phyloP scores from a whole-genome alignment of 2,797 vertebrate species.

The Crenichthys baileyi region DNA sequence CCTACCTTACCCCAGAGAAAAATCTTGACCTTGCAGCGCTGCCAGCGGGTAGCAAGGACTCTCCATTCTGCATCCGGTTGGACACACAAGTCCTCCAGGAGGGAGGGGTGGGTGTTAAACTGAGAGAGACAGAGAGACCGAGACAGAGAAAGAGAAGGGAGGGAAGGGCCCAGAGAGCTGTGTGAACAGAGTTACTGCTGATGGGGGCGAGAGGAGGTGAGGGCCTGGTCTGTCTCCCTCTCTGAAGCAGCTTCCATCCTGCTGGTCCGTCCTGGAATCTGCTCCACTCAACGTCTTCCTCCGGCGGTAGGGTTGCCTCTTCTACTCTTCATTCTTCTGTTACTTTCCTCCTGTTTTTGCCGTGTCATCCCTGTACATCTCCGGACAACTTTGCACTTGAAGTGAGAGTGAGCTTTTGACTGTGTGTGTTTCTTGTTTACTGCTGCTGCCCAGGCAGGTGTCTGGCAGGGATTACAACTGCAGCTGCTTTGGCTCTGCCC shows the following conservation, averaged over 20 bases:
- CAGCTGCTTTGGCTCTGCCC: slow-evolving; percentile 57
- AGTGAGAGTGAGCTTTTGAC: slow-evolving; percentile 2
- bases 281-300: slow-evolving; percentile 51
- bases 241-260: slow-evolving; percentile 45
- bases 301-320: slow-evolving; percentile 51
- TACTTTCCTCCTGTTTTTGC: neutral
- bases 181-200: slow-evolving; percentile 37
- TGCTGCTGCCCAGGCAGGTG: slow-evolving; percentile 44
- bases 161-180: neutral
- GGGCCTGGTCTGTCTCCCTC: slow-evolving; percentile 62
- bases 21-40: slow-evolving; percentile 80
- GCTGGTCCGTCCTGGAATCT: slow-evolving; percentile 49
- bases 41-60: slow-evolving; percentile 45
- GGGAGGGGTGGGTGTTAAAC: slow-evolving; percentile 2
- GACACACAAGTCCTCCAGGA: slow-evolving; percentile 42
- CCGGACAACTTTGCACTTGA: slow-evolving; percentile 1
- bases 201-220: slow-evolving; percentile 42
- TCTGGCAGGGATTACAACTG: slow-evolving; percentile 69
- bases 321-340: slow-evolving; percentile 6
- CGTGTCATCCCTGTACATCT: neutral
- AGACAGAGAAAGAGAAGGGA: neutral
- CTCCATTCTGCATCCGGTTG: slow-evolving; percentile 44
- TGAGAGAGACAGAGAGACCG: neutral
- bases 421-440: slow-evolving; percentile 5
- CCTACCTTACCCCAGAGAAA: slow-evolving; percentile 12